A percentile compares a stretch with the other conserved stretches of the same genome.
Evolutionary conservation across 2,797 vertebrate species (phyloP).

Genomic region (Gallirallus australis): DNA sequence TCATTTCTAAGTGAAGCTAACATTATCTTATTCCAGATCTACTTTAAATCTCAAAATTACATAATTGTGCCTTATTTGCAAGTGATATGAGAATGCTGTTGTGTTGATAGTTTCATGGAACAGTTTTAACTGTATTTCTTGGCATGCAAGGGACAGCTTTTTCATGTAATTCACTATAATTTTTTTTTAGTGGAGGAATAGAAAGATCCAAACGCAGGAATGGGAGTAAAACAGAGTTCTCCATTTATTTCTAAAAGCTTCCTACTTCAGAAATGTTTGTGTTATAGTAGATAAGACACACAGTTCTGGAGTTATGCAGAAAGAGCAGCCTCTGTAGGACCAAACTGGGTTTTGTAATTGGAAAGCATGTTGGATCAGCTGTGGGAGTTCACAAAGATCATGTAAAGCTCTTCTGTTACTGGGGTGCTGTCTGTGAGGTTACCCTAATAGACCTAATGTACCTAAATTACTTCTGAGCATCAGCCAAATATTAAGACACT

Average conservation of each 20-base stretch:
- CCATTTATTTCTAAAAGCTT: not conserved
- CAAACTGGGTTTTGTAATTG: accelerated
- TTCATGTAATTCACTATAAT: not conserved
- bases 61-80: not conserved
- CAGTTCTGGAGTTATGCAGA: not conserved
- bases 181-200: not conserved
- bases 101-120: not conserved
- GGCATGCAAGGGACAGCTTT: not conserved
- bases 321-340: not conserved
- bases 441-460: not conserved
- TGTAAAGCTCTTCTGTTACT: not conserved
- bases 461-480: not conserved
- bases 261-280: not conserved
- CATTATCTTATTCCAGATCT: not conserved
- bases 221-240: not conserved
- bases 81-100: not conserved
- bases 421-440: not conserved
- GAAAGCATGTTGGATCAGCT: not conserved
- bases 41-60: not conserved
- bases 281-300: not conserved
- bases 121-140: not conserved
- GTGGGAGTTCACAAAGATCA: not conserved
- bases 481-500: not conserved
- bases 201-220: not conserved
- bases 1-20: not conserved